Evolutionary conservation across 2,888 invertebrate genomes (phyloP).

Genomic region (Philereme vetulata): DNA sequence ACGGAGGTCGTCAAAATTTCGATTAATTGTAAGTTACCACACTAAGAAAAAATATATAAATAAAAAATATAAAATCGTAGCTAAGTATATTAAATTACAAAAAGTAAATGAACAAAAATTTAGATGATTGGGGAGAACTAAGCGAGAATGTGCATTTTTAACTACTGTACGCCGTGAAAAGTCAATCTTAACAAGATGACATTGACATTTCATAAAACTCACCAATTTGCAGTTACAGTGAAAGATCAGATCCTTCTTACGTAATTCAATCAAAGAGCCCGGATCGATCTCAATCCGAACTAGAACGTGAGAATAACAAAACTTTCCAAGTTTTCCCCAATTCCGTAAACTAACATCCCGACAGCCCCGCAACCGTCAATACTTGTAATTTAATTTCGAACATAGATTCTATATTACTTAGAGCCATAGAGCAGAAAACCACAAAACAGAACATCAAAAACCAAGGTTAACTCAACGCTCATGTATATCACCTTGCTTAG

Average conservation of each 20-base stretch:
- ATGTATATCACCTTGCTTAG: no score
- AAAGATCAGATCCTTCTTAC: slow-evolving; percentile 10
- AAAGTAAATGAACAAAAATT: no score
- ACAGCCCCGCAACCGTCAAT: slow-evolving; percentile 23
- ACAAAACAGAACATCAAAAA: neutral
- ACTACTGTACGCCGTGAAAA: no score
- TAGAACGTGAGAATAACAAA: slow-evolving; percentile 23
- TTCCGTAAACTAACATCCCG: slow-evolving; percentile 24
- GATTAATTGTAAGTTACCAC: no score
- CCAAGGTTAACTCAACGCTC: neutral
- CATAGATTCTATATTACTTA: slow-evolving; percentile 22
- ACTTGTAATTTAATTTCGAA: slow-evolving; percentile 34
- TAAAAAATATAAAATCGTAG: no score
- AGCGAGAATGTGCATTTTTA: no score
- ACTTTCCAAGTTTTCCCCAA: slow-evolving; percentile 20
- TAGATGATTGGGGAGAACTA: no score
- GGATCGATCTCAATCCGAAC: slow-evolving; percentile 22
- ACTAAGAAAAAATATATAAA: no score
- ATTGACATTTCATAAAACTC: neutral
- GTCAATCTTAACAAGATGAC: no score
- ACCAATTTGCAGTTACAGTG: slow-evolving; percentile 7
- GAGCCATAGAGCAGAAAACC: slow-evolving; percentile 8
- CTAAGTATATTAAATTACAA: no score
- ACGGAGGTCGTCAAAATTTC: no score
- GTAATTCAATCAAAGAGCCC: slow-evolving; percentile 29